These are phyloP conservation scores for Amazona ochrocephala DNA, from an alignment of 2,797 vertebrate genomes.

Conservation along the genomic window DNA sequence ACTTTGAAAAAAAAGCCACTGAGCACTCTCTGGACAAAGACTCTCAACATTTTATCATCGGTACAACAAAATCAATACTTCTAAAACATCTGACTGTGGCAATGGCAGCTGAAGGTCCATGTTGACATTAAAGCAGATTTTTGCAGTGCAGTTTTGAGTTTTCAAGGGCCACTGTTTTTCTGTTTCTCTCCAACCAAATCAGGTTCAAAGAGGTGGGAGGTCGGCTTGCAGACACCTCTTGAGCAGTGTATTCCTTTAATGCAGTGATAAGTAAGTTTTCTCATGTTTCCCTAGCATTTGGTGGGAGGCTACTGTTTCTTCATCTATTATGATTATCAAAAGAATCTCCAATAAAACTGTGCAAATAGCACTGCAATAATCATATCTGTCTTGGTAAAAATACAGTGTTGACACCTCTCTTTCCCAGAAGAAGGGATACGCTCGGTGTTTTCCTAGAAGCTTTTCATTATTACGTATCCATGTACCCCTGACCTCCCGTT, in stretches of 20 bases:
- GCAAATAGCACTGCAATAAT: constrained; percentile 1
- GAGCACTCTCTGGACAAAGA: not conserved
- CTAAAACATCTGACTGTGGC: not conserved
- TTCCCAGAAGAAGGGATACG: not conserved
- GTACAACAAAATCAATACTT: not conserved
- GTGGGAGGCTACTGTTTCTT: constrained; percentile 4
- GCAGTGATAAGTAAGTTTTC: not conserved
- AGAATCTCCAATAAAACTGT: not conserved
- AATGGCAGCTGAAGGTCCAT: not conserved
- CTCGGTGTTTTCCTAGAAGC: not conserved
- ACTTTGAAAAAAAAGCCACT: not conserved
- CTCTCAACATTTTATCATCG: constrained; percentile 8
- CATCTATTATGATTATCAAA: not conserved
- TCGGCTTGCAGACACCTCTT: not conserved
- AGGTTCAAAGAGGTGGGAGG: not conserved
- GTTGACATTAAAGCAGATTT: not conserved
- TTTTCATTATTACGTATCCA: not conserved
- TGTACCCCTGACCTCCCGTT: not conserved
- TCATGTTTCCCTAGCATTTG: not conserved
- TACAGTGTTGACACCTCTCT: not conserved
- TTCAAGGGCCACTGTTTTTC: not conserved
- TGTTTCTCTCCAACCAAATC: not conserved
- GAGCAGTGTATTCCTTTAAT: not conserved
- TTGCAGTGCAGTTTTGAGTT: not conserved
- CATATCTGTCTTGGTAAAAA: not conserved